Evolutionary conservation across 2,888 invertebrate species (phyloP), one percentile per base, ranked within the genome.

Genomic region (Helicoverpa assulta): DNA sequence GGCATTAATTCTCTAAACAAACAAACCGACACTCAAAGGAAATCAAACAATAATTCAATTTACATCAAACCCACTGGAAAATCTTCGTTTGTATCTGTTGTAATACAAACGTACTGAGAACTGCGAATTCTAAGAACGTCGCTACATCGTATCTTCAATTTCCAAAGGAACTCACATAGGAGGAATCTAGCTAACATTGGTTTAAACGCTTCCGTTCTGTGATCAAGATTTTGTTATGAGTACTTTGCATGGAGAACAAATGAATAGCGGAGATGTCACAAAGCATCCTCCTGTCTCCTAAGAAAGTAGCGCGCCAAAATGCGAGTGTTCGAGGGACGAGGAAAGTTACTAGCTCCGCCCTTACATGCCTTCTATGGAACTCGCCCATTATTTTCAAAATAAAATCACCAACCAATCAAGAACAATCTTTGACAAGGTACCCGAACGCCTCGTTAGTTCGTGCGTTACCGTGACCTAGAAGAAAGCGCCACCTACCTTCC

Each of bases 121-220:
- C 16, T 10, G 12, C n/a, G 0, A 50, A 67, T 50, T 40, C 12
- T 12, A 10, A 18, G 5, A 50, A 40, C 18, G 12, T 43, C 56
- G 12, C 29, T 40, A 47, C 53, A 57, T 29, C 29, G 37, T 40
- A 52, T 50, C 29, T 57, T 21, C 37, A 29, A 29, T 58, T 57
- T 21, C 57, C 47, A 75, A 40, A 75, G 57, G 43, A 47, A 29
- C n/a, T 12, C 29, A 64, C 19, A 53, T 10, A 16, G 57, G 16
- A 47, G 18, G 5, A 18, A 18, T 74, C 67, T 21, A 10, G 21
- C 14, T 37, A 12, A 8, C 26, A 52, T 43, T 65, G 33, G 19
- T 37, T 54, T 12, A 12, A 56, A 21, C 5, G 21, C 7, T 5
- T 47, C n/a, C 10, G 21, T 52, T n/a, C 33, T 50, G 8, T 67